Evolutionary conservation across 2,888 invertebrate species (phyloP), one percentile per base, ranked within the genome.

Genomic region (Microchrysa polita): DNA sequence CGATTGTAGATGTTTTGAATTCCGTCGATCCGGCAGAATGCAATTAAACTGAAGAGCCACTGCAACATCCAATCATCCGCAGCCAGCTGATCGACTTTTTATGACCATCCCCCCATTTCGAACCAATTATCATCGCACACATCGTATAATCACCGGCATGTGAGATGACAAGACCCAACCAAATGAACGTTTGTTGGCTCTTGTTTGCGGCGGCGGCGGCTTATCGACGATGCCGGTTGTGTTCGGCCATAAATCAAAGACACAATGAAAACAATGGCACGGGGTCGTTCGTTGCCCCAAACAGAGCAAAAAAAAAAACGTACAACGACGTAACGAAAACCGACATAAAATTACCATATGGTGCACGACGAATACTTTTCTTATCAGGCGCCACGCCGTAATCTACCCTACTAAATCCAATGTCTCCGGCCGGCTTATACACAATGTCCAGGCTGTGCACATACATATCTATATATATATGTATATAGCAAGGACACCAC

Each of bases 181-280:
- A n/a, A n/a, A n/a, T n/a, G n/a, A n/a, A 44, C 65, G 65, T 48
- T 48, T n/a, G 65, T 22, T 63, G 61, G n/a, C n/a, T n/a, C n/a
- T n/a, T n/a, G n/a, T n/a, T n/a, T n/a, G n/a, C n/a, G n/a, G n/a
- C n/a, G n/a, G n/a, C n/a, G n/a, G 34, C 44, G 48, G 65, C 65
- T 65, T 65, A 65, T 65, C 65, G 57, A 34, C 27, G 27, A 69
- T n/a, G 69, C 69, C 69, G 69, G 55, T 67, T n/a, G n/a, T 7
- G 27, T 2, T 7, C 27, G 27, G 27, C 27, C 69, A 69, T 69
- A 69, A 69, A 69, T 69, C 69, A 69, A 34, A 7, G 16, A 40
- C 69, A 48, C 69, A 48, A 65, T 65, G 65, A 65, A 65, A 65
- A 65, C 65, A 65, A 65, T 63, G 44, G 18, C 48, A 22, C 22